Evolutionary conservation across 2,797 vertebrate species (phyloP).

Genomic region (Meda fulgida): DNA sequence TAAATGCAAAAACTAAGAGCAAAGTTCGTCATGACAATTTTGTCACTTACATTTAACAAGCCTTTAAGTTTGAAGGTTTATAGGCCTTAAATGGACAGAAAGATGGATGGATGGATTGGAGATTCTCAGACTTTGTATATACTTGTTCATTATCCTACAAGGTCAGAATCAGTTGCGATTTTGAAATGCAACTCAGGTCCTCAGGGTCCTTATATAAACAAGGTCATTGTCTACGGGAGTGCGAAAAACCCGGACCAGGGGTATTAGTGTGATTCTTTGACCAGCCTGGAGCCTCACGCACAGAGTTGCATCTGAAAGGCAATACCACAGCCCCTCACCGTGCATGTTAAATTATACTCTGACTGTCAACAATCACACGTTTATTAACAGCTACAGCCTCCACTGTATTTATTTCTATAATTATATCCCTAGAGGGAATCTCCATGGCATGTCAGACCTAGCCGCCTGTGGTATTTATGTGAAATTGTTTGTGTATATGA

Average conservation of each 20-base stretch:
- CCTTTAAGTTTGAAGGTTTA: neutral
- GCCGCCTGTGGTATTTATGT: constrained; percentile 64
- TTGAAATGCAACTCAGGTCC: constrained; percentile 35
- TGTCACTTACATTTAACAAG: neutral
- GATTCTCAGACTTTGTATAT: constrained; percentile 1
- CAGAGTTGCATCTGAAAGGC: constrained; percentile 69
- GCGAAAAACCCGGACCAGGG: constrained; percentile 32
- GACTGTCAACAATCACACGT: constrained; percentile 85
- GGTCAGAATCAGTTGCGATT: constrained; percentile 25
- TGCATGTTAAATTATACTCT: constrained; percentile 84
- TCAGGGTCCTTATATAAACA: constrained; percentile 39
- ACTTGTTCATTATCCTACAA: constrained; percentile 34
- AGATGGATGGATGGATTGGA: neutral
- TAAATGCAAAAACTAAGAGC: neutral
- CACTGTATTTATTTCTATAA: constrained; percentile 87
- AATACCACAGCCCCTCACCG: constrained; percentile 73
- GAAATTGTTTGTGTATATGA: constrained; percentile 49
- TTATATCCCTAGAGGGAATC: constrained; percentile 81
- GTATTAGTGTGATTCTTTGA: constrained; percentile 46
- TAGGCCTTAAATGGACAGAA: neutral
- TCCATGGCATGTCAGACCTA: constrained; percentile 63
- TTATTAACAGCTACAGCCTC: constrained; percentile 82
- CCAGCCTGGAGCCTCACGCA: constrained; percentile 38
- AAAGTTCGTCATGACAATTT: neutral
- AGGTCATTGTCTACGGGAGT: constrained; percentile 30